These are phyloP conservation scores for Champsocephalus esox DNA, from an alignment of 2,797 vertebrate species.

Conservation along the genomic window DNA sequence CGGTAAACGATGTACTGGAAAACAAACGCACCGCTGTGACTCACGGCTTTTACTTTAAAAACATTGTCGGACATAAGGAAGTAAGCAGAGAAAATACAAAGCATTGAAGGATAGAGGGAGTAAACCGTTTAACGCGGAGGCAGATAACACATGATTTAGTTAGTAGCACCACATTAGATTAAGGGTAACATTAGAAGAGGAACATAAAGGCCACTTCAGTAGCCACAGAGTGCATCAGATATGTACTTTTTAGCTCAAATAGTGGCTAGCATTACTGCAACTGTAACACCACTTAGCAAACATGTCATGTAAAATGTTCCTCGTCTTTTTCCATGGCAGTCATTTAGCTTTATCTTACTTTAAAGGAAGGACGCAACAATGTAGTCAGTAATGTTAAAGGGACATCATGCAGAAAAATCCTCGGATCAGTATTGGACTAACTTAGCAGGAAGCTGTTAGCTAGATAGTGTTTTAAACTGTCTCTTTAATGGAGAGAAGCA, in stretches of 20 bases:
- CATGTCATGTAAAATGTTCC: background rate
- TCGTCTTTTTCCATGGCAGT: background rate
- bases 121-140: background rate
- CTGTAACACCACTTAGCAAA: background rate
- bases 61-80: slow-evolving; percentile 50
- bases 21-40: slow-evolving; percentile 35
- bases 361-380: background rate
- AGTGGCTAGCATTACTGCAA: background rate
- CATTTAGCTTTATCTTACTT: background rate
- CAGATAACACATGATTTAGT: background rate
- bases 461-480: background rate
- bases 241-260: background rate
- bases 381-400: slow-evolving; percentile 6
- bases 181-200: background rate
- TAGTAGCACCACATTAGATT: background rate
- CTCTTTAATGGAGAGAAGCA: slow-evolving; percentile 54
- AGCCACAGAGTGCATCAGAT: background rate
- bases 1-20: fast-evolving
- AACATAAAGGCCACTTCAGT: too few relatives aligned
- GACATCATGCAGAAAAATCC: slow-evolving; percentile 7
- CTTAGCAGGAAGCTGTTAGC: background rate
- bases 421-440: background rate
- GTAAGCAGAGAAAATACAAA: slow-evolving; percentile 9
- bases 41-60: slow-evolving; percentile 50
- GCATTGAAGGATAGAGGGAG: background rate